Percentiles rank a stretch among this genome's conserved stretches.
phyloP scores from a whole-genome alignment of 1,140 invertebrate species.

The Varroa destructor region DNA sequence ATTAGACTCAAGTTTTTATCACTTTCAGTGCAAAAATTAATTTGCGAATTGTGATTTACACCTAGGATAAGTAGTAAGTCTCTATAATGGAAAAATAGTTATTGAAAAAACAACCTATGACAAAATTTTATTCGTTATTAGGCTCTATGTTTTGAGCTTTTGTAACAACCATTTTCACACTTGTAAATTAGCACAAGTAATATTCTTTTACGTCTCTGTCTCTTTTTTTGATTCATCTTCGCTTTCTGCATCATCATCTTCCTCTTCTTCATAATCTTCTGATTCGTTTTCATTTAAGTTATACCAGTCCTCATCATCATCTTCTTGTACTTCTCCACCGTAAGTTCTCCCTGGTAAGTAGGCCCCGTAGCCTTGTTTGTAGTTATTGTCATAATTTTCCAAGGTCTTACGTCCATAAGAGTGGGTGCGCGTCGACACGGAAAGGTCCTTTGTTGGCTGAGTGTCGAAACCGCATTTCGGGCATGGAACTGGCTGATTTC shows the following conservation, averaged over 20 bases:
- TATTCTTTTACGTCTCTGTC: no score
- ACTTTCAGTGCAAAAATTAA: no score
- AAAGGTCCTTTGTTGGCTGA: slow-evolving; percentile 77
- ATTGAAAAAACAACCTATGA: no score
- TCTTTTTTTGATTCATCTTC: not conserved
- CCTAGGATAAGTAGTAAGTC: no score
- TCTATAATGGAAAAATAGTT: no score
- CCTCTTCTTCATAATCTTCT: not conserved
- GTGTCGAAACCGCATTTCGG: slow-evolving; percentile 86
- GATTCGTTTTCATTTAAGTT: not conserved
- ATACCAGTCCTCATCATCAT: slow-evolving; percentile 9
- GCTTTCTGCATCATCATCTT: not conserved
- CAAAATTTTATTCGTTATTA: no score
- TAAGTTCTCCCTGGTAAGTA: not conserved
- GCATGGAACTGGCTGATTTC: slow-evolving; percentile 74
- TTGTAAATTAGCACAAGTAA: no score
- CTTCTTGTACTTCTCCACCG: not conserved
- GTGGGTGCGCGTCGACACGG: slow-evolving; percentile 57
- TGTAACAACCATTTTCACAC: no score
- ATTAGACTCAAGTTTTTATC: no score
- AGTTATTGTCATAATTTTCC: not conserved
- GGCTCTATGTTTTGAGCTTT: no score
- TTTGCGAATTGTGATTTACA: no score
- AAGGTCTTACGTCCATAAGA: slow-evolving; percentile 8
- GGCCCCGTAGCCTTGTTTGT: not conserved